Percentiles rank a stretch among this genome's conserved stretches.
Evolutionary conservation across 2,888 invertebrate species (phyloP).

Genomic region (Leptarthrus brevirostris): DNA sequence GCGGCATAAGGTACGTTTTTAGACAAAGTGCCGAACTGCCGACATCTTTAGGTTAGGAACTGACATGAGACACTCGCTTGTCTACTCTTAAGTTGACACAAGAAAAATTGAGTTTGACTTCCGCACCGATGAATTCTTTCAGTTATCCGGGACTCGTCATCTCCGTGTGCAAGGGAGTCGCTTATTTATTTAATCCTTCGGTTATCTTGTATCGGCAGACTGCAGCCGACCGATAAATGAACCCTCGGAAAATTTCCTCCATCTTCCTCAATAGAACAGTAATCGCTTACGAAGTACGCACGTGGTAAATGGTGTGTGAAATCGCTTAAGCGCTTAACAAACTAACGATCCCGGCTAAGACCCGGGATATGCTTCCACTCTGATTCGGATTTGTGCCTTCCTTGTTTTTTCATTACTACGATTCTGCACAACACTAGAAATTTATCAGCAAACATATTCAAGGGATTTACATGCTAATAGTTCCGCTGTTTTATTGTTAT

Average conservation of each 20-base stretch:
- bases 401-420: conserved; percentile 28
- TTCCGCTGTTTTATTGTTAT: conserved; percentile 54
- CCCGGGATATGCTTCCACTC: conserved; percentile 17
- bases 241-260: conserved; percentile 33
- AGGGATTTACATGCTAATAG: conserved; percentile 54
- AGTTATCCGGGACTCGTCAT: conserved; percentile 19
- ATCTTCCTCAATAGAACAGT: conserved; percentile 44
- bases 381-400: conserved; percentile 12
- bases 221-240: conserved; percentile 54
- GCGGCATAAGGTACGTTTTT: neutral
- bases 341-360: conserved; percentile 58
- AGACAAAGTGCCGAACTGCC: conserved; percentile 10
- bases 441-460: conserved; percentile 52
- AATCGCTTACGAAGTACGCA: conserved; percentile 50
- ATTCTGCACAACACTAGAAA: conserved; percentile 53
- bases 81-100: conserved; percentile 24
- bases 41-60: neutral
- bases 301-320: conserved; percentile 67
- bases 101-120: conserved; percentile 49
- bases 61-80: neutral
- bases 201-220: conserved; percentile 58
- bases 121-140: conserved; percentile 43
- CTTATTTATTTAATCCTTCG: conserved; percentile 56
- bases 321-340: conserved; percentile 65
- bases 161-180: conserved; percentile 39